These are phyloP conservation scores for Itoplectis maculator DNA, from an alignment of 2,888 invertebrate species.

Conservation along the genomic window DNA sequence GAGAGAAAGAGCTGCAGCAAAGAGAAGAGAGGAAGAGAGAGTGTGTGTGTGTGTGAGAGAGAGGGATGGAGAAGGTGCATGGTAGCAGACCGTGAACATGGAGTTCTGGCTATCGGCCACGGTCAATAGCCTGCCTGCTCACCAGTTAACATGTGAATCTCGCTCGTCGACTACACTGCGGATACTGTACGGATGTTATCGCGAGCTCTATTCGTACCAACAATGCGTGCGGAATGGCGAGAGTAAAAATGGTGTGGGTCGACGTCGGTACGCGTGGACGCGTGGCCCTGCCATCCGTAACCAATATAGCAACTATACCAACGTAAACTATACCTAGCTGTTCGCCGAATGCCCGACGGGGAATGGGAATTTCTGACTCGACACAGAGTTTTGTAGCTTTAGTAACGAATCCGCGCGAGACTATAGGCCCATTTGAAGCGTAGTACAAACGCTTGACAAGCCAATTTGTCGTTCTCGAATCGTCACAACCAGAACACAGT, in stretches of 20 bases:
- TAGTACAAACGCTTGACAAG: constrained; percentile 71
- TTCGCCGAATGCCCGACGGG: constrained; percentile 29
- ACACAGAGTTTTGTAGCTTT: constrained; percentile 35
- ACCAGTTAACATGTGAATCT: constrained; percentile 61
- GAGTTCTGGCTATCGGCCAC: constrained; percentile 62
- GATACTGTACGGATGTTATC: constrained; percentile 60
- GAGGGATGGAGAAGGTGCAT: constrained; percentile 14
- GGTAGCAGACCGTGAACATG: constrained; percentile 59
- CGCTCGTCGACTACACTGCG: constrained; percentile 42
- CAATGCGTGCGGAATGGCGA: constrained; percentile 58
- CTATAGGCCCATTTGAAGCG: constrained; percentile 51
- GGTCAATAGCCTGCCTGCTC: constrained; percentile 60
- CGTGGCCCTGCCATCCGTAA: constrained; percentile 65
- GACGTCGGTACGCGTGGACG: constrained; percentile 61
- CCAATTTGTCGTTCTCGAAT: constrained; percentile 77
- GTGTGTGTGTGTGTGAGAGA: too few relatives aligned
- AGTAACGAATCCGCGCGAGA: constrained; percentile 27
- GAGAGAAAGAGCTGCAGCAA: constrained; percentile 17
- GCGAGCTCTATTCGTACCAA: constrained; percentile 53
- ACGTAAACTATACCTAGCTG: constrained; percentile 22
- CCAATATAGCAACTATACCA: constrained; percentile 51
- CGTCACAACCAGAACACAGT: constrained; percentile 24
- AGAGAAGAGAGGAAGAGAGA: constrained; percentile 17
- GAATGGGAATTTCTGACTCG: constrained; percentile 30
- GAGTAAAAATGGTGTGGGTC: constrained; percentile 53